These are phyloP conservation scores for Carpatolechia fugitivella DNA, from an alignment of 2,888 invertebrate species.

Conservation along the genomic window DNA sequence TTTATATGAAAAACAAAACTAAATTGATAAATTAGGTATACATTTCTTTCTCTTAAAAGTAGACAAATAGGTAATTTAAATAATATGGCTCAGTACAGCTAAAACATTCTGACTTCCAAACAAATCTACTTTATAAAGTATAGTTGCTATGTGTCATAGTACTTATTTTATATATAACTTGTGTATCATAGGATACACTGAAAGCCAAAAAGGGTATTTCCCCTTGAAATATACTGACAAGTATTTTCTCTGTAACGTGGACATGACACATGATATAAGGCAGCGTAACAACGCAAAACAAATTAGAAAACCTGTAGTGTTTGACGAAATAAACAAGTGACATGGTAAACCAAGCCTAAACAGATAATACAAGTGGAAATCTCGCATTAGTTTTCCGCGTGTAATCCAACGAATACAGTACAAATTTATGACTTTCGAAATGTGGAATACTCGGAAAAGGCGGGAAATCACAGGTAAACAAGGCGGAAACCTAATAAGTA, in stretches of 20 bases:
- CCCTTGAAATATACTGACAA: neutral
- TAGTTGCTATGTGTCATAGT: no score
- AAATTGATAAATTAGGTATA: no score
- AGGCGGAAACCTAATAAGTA: constrained; percentile 9
- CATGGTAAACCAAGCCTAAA: neutral
- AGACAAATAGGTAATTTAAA: no score
- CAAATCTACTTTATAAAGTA: no score
- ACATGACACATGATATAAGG: neutral
- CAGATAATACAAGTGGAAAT: neutral
- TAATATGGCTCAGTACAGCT: no score
- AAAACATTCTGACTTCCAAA: no score
- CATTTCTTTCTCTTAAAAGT: no score
- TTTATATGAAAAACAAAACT: no score
- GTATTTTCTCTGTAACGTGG: neutral
- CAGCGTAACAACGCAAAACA: neutral
- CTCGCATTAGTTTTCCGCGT: neutral
- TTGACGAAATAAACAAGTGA: neutral
- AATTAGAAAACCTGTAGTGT: neutral
- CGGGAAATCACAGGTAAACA: constrained; percentile 19
- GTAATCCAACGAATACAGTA: neutral
- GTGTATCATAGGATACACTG: no score
- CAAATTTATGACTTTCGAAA: neutral
- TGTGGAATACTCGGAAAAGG: neutral
- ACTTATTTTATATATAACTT: no score
- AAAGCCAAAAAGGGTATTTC: neutral